A percentile compares a stretch with the other conserved stretches of the same genome.
Evolutionary conservation across 2,888 invertebrate genomes (phyloP).

Genomic region (Gnatocerus cornutus): DNA sequence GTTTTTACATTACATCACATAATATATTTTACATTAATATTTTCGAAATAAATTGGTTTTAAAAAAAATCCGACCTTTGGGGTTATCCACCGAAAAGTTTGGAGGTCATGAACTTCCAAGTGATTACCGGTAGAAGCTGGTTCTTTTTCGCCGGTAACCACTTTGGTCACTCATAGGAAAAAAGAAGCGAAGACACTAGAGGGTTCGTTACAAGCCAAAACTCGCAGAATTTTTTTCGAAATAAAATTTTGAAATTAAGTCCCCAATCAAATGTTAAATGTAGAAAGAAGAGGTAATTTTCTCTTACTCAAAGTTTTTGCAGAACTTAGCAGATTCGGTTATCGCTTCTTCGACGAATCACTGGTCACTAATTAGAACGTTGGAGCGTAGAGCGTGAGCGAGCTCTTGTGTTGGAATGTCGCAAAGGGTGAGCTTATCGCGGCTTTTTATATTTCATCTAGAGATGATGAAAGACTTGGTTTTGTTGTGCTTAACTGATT

Average conservation of each 20-base stretch:
- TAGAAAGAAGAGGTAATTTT: too few species aligned
- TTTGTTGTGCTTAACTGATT: conserved; percentile 25
- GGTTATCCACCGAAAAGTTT: too few species aligned
- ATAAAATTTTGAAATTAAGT: too few species aligned
- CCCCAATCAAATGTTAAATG: too few species aligned
- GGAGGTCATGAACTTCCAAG: too few species aligned
- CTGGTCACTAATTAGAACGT: conserved; percentile 15
- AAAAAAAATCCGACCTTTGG: too few species aligned
- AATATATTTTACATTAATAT: not conserved
- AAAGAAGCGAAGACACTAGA: too few species aligned
- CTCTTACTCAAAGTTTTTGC: not conserved
- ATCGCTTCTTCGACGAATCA: conserved; percentile 13
- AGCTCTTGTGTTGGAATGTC: conserved; percentile 24
- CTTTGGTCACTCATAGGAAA: too few species aligned
- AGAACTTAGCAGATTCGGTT: not conserved
- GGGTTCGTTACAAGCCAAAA: too few species aligned
- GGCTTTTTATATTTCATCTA: conserved; percentile 30
- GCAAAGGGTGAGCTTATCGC: conserved; percentile 24
- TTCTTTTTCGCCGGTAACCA: too few species aligned
- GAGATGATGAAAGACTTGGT: conserved; percentile 36
- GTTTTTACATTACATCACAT: not conserved
- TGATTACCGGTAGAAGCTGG: too few species aligned
- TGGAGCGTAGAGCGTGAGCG: not conserved
- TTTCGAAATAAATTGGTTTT: not conserved
- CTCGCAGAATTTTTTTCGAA: not conserved